A percentile compares a stretch with the other conserved stretches of the same genome.
Conservation (phyloP, 2,113 vertebrate species). For the Prionailurus bengalensis region DNA sequence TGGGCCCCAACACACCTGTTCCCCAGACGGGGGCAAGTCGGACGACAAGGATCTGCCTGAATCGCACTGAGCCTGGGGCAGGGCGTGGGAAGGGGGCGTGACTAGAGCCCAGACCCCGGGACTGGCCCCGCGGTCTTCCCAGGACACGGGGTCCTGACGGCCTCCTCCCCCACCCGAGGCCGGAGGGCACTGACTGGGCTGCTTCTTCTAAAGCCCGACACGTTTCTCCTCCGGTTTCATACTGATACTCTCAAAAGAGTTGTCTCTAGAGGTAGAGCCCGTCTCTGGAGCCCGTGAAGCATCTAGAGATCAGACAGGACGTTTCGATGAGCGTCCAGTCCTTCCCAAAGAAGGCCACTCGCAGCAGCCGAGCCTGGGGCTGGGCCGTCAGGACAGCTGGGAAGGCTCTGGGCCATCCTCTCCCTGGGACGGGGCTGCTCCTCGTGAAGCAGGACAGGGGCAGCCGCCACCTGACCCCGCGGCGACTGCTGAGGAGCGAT, state of each 20-base stretch:
- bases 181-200: accelerated
- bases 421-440: accelerated
- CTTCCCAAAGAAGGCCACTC: background rate
- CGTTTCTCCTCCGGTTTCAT: background rate
- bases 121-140: background rate
- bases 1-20: background rate
- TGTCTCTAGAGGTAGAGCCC: accelerated
- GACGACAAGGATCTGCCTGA: accelerated
- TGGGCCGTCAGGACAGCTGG: accelerated
- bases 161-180: background rate
- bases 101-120: accelerated
- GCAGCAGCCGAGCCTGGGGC: accelerated
- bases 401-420: accelerated
- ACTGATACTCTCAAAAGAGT: accelerated
- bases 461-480: too few species aligned
- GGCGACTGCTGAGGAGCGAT: too few species aligned
- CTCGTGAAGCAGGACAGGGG: background rate
- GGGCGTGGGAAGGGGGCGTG: accelerated
- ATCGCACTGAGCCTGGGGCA: accelerated
- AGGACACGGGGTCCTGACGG: accelerated
- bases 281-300: accelerated
- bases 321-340: accelerated
- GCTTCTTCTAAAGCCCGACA: background rate
- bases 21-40: background rate
- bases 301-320: accelerated